phyloP scores from a whole-genome alignment of 2,888 invertebrate genomes.

The Galerucella nymphaeae region DNA sequence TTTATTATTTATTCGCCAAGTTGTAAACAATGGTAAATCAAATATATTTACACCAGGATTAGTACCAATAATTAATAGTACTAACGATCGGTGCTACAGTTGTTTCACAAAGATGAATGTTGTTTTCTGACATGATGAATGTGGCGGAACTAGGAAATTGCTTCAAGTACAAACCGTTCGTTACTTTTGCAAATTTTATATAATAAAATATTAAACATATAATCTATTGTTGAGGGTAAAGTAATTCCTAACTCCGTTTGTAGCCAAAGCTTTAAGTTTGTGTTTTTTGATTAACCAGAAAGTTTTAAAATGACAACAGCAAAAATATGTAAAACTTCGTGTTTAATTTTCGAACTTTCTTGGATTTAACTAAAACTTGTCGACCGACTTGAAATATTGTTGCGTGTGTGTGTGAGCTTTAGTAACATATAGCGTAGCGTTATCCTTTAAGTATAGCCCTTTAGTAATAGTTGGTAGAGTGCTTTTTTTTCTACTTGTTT shows the following conservation, averaged over 20 bases:
- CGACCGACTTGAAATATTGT: conserved; percentile 61
- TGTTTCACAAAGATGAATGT: conserved; percentile 35
- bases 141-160: conserved; percentile 68
- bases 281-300: conserved; percentile 32
- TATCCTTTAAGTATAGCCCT: conserved; percentile 45
- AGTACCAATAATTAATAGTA: conserved; percentile 26
- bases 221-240: conserved; percentile 64
- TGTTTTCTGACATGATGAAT: conserved; percentile 51
- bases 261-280: conserved; percentile 54
- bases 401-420: conserved; percentile 59
- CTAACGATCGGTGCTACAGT: conserved; percentile 28
- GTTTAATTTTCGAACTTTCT: neutral
- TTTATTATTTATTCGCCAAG: conserved; percentile 4
- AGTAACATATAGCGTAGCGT: conserved; percentile 50
- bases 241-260: conserved; percentile 61
- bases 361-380: conserved; percentile 35
- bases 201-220: conserved; percentile 63
- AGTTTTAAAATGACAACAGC: conserved; percentile 1
- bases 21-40: conserved; percentile 14
- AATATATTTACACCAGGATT: conserved; percentile 31
- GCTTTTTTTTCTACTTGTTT: conserved; percentile 26
- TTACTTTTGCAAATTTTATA: conserved; percentile 81
- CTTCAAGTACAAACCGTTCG: conserved; percentile 79
- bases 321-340: conserved; percentile 17
- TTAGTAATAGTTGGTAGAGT: conserved; percentile 45